Evolutionary conservation across 30 jellyfish, hydroid and myxozoan genomes (phyloP), one percentile per base, ranked within the genome.

Genomic region (Pseudorhiza aurosa): DNA sequence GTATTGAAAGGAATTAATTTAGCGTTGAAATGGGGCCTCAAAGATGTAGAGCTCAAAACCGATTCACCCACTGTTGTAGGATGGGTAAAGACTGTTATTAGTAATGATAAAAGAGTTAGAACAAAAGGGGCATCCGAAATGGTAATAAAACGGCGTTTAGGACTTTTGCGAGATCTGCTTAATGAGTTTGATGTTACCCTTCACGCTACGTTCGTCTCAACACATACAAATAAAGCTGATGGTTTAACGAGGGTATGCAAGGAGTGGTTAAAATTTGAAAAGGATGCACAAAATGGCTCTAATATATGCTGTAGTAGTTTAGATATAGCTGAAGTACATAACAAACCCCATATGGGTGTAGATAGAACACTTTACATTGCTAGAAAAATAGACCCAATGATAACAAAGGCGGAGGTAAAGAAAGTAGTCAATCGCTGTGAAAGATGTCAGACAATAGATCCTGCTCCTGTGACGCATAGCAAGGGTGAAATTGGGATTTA

Each of bases 201-300:
- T 3, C 50, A 36, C 36, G 65, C 29, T 6, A 32, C 67, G 25
- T 36, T 31, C 25, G 81, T 67, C 4, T 65, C 67, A 64, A 29
- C 78, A 11, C 58, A 64, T 7, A 64, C 27, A 63, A 64, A 64
- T 64, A 67, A 67, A 43, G 65, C 81, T 67, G 81, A 67, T 67
- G 21, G 37, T 67, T n/a, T 67, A 31, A 67, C 81, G 17, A 67
- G 81, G 33, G 81, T 67, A 43, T 21, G 65, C 65, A 32, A 67
- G 65, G 65, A 42, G 65, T 67, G 65, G 81, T 17, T 67, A 65
- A 2, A 24, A 35, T 35, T 45, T 5, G 75, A 25, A 22, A 29
- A 59, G 2, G 18, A 59, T 59, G 75, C 47, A 22, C 36, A 29
- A 29, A 28, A 22, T 25, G 50, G 51, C 30, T 59, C 40, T 29